A percentile compares a stretch with the other conserved stretches of the same genome.
Conservation (phyloP, 2,797 vertebrate genomes). For the Rhadinocentrus ornatus region DNA sequence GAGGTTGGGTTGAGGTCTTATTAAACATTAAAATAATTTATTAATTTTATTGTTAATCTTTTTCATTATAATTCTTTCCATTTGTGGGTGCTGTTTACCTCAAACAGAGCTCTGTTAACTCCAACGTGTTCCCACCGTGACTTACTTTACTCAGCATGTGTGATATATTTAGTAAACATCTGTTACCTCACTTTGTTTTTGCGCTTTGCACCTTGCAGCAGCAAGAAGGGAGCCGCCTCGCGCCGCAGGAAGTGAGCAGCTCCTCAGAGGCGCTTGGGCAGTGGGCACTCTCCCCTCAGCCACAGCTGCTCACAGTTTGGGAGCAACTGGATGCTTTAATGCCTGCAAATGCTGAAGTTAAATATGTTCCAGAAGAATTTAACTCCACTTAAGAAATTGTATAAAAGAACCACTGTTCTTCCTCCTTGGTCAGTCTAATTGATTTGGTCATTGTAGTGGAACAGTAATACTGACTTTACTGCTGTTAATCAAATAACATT, state of each 20-base stretch:
- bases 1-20: no score
- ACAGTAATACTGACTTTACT: neutral
- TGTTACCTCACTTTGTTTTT: conserved; percentile 40
- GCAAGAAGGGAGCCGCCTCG: conserved; percentile 94
- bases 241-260: conserved; percentile 95
- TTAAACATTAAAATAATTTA: neutral
- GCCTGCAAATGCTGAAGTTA: conserved; percentile 46
- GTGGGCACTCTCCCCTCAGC: conserved; percentile 24
- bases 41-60: neutral
- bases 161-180: neutral
- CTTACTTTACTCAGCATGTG: neutral
- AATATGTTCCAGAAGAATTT: conserved; percentile 47
- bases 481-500: neutral
- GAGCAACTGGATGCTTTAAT: conserved; percentile 42
- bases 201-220: conserved; percentile 83
- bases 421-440: neutral
- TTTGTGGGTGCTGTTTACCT: conserved; percentile 9
- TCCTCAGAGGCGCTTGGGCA: neutral
- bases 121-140: no score
- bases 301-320: conserved; percentile 21
- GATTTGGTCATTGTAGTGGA: neutral
- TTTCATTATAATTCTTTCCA: no score
- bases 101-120: neutral
- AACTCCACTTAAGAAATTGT: conserved; percentile 42
- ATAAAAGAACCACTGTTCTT: conserved; percentile 23